Evolutionary conservation across 2,797 vertebrate species (phyloP), one percentile per base, ranked within the genome.

Genomic region (Potorous gilbertii): DNA sequence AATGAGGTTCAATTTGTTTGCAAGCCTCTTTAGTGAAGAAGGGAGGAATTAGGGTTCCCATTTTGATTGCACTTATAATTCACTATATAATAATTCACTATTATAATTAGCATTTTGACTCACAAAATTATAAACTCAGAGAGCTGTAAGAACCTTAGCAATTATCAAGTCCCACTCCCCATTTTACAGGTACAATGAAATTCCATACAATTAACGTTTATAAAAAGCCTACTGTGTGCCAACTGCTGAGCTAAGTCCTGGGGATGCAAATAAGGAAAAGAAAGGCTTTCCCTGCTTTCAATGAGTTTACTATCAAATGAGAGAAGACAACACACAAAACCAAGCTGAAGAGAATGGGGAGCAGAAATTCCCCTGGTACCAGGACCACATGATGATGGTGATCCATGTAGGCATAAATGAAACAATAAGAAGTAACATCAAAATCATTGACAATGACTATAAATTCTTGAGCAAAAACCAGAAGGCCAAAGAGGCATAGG

Each of bases 1-100:
- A 40, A 74, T 21, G n/a, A 74, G 6, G 66, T n/a, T 74, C 66
- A 40, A 9, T 74, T 40, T 74, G 66, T 74, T 40, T 50, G 90
- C 91, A 57, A 16, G 5, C 28, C 74, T 96, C 55, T 90, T 34
- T 92, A 93, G 66, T 54, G 91, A 66, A 24, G 13, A 96, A 74
- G 81, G n/a, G 29, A 90, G 54, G 40, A 96, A 3, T 1, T 0
- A 95, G 13, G 59, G 21, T 93, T 94, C 57, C 55, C 21, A 56
- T 54, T 14, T 87, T n/a, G 54, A 50, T 95, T 56, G 27, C 27
- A 56, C 21, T 24, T 24, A 56, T 56, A 56, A 56, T 56, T 24
- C 21, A 56, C 55, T 56, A 56, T 56, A 56, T 56, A 56, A 56
- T 24, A 56, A 24, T 18, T 56, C 24, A 8, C 24, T 56, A 56